Base-by-base conservation (phyloP, 2,797 vertebrate genomes). In the Microchirus variegatus region DNA sequence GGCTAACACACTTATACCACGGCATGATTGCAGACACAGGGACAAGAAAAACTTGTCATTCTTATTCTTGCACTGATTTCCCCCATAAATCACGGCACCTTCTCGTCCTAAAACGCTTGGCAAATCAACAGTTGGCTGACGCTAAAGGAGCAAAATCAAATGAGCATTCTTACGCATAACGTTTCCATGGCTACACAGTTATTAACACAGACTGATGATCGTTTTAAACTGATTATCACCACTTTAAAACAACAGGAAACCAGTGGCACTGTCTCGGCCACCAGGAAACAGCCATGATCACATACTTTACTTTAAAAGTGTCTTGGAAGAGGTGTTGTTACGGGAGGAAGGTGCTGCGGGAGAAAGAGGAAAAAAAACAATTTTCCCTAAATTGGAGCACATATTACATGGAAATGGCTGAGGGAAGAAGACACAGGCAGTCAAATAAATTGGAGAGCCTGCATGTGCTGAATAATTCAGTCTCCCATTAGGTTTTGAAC, bases 401-500 rank as follows among this genome's bases (percentile, higher is more conserved):
- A 41, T 16, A 0, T 59, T 66, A 67, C 31, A 66, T 60, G 59
- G 72, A 51, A 57, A 49, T 52, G 45, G 73, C 64, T 36, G 45
- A 45, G 36, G 49, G 49, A 36, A 37, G 49, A 74, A 78, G 70
- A 85, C 75, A 67, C 63, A 62, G 72, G 77, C 67, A 60, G 63
- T 59, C 71, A 78, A 37, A 63, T 59, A 77, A 77, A 67, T 38
- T 3, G 3, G 54, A 77, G 63, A 44, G 75, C 59, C 82, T 77
- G 71, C 8, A 9, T 51, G 46, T 59, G 75, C 47, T 88, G 67
- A 91, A 90, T 89, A 72, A 85, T 87, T 86, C 76, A 87, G 67
- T 52, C 44, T 60, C 71, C 59, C 54, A 37, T 75, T 62, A 53
- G 78, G 78, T 67, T 76, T 51, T 61, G 63, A 80, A 74, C 53